Evolutionary conservation across 1,140 invertebrate species (phyloP).

Genomic region (Caligus rogercresseyi): DNA sequence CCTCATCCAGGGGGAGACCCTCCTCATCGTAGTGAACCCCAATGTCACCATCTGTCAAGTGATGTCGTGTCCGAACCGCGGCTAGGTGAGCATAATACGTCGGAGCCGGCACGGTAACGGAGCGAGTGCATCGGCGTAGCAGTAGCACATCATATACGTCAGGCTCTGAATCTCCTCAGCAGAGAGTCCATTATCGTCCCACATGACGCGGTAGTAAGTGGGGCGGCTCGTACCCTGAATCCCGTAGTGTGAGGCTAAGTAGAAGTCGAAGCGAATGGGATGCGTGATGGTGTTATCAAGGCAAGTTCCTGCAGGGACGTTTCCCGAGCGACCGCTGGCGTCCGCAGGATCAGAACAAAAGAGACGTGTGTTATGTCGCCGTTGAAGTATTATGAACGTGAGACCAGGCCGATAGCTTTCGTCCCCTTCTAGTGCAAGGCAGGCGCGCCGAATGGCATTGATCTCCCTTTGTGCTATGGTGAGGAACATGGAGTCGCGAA

Average conservation of each 20-base stretch:
- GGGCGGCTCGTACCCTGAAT: constrained; percentile 68
- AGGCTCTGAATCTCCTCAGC: constrained; percentile 61
- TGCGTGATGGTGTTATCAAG: constrained; percentile 65
- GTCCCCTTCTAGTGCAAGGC: constrained; percentile 25
- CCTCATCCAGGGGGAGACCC: background rate
- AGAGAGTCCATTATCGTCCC: constrained; percentile 52
- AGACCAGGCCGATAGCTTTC: constrained; percentile 29
- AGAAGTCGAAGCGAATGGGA: constrained; percentile 64
- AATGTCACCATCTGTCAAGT: constrained; percentile 9
- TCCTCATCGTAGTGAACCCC: background rate
- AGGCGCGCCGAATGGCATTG: constrained; percentile 25
- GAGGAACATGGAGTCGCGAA: background rate
- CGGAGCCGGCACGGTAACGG: constrained; percentile 78
- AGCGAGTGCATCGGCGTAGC: constrained; percentile 66
- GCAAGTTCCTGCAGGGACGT: constrained; percentile 62
- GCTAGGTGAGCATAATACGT: constrained; percentile 85
- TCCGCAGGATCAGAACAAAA: constrained; percentile 22
- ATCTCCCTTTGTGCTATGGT: background rate
- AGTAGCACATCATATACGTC: constrained; percentile 68
- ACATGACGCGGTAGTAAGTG: constrained; percentile 66
- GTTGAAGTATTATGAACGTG: constrained; percentile 34
- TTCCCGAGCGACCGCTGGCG: constrained; percentile 28
- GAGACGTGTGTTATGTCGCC: constrained; percentile 32
- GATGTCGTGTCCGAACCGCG: constrained; percentile 45
- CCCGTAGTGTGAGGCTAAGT: constrained; percentile 50